Evolutionary conservation across 2,113 vertebrate genomes (phyloP), one percentile per base, ranked within the genome.

Genomic region (Theristicus caerulescens): DNA sequence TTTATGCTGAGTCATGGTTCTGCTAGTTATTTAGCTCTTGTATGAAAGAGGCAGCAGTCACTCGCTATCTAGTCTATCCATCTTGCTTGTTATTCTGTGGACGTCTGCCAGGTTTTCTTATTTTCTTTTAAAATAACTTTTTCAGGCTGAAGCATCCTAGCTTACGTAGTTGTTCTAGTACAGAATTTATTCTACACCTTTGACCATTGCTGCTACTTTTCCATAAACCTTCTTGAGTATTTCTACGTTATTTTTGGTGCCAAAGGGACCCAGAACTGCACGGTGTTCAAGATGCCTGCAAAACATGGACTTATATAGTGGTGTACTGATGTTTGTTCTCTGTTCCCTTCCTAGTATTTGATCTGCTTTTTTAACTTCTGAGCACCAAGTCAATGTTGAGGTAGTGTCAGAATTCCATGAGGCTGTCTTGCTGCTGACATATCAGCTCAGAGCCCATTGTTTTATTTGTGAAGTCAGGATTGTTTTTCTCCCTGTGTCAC

Each of bases 401-500:
- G 20, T 71, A 47, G 73, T 26, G 55, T 86, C 61, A 59, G 52
- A 89, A 59, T 94, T 91, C 93, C 52, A 7, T 13, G 38, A 47
- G 47, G 14, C 36, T 69, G n/a, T 86, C 38, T 82, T 84, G 70
- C 18, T 82, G 77, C 89, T 84, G 81, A 67, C 54, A 78, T 51
- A 86, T 55, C 64, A 86, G 65, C 89, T 84, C n/a, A 18, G 52
- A 91, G 61, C 52, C 65, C 38, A 32, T 94, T 93, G 93, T 91
- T 94, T 91, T 76, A 55, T 81, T 92, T 71, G 57, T 82, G 73
- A 89, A 91, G 49, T 84, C 69, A 42, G 44, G 84, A 36, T 87
- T 97, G 76, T 82, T 96, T 95, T 96, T 89, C 72, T 89, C 86
- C 81, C 65, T 89, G 83, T 93, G 78, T 96, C 70, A 18, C 93